A percentile compares a stretch with the other conserved stretches of the same genome.
phyloP scores from a whole-genome alignment of 2,113 vertebrate species.

The Vicugna pacos region DNA sequence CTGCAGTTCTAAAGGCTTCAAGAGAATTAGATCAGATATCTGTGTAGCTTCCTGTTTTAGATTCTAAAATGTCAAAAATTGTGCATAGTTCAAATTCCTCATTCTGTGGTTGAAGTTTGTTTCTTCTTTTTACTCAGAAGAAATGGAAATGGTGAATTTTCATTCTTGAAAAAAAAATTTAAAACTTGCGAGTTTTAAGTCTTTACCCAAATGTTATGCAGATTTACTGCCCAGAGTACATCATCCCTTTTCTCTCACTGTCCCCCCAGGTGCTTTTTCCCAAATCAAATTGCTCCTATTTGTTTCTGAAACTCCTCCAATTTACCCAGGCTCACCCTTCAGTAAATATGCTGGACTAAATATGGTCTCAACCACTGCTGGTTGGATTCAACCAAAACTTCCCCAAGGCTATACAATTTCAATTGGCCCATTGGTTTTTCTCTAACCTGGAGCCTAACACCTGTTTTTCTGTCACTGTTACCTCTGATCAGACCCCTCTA shows the following conservation, averaged over 20 bases:
- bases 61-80: constrained; percentile 1
- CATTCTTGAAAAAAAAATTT: not conserved
- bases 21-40: not conserved
- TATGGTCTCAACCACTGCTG: not conserved
- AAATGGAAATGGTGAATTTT: not conserved
- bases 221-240: not conserved
- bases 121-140: constrained; percentile 16
- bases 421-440: constrained; percentile 14
- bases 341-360: not conserved
- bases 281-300: not conserved
- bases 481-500: not conserved
- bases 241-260: not conserved
- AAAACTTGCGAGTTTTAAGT: not conserved
- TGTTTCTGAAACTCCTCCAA: not conserved
- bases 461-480: constrained; percentile 37
- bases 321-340: not conserved
- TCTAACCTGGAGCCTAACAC: constrained; percentile 56
- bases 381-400: not conserved
- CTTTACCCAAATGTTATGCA: not conserved
- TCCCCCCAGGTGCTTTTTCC: not conserved
- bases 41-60: not conserved
- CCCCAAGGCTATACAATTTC: not conserved
- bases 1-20: not conserved
- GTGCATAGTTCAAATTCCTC: not conserved
- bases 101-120: not conserved